Percentiles rank a stretch among this genome's conserved stretches.
These are phyloP conservation scores for Metalampra italica DNA, from an alignment of 2,888 invertebrate species.

Conservation along the genomic window DNA sequence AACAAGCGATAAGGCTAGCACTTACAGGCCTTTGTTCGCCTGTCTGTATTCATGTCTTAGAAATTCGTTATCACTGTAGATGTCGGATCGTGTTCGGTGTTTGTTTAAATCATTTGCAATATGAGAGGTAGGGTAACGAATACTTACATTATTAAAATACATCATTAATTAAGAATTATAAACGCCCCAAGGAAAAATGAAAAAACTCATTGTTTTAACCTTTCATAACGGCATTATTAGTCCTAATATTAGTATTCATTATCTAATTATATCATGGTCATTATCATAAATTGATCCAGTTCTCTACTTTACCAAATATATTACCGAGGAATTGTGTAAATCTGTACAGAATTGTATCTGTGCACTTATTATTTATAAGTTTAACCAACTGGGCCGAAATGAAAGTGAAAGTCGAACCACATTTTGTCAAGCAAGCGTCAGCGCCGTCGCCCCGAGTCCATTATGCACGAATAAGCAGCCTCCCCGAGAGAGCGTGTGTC, in stretches of 20 bases:
- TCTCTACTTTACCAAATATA: not conserved
- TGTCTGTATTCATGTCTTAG: constrained; percentile 39
- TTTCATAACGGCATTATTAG: no score
- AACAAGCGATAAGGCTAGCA: constrained; percentile 53
- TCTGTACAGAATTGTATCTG: no score
- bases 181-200: no score
- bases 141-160: no score
- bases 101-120: no score
- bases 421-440: constrained; percentile 64
- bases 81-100: constrained; percentile 30
- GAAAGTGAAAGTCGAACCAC: constrained; percentile 74
- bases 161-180: no score
- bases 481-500: constrained; percentile 74
- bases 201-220: no score
- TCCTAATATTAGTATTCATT: no score
- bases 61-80: constrained; percentile 43
- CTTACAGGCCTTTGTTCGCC: constrained; percentile 49
- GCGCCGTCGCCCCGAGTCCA: constrained; percentile 62
- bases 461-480: constrained; percentile 77
- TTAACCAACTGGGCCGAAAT: constrained; percentile 40
- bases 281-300: no score
- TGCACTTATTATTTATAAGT: constrained; percentile 41
- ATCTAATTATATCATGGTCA: no score
- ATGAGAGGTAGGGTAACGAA: no score
- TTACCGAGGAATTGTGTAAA: not conserved